Evolutionary conservation across 2,797 vertebrate species (phyloP), one percentile per base, ranked within the genome.

Genomic region (Limnodromus scolopaceus): DNA sequence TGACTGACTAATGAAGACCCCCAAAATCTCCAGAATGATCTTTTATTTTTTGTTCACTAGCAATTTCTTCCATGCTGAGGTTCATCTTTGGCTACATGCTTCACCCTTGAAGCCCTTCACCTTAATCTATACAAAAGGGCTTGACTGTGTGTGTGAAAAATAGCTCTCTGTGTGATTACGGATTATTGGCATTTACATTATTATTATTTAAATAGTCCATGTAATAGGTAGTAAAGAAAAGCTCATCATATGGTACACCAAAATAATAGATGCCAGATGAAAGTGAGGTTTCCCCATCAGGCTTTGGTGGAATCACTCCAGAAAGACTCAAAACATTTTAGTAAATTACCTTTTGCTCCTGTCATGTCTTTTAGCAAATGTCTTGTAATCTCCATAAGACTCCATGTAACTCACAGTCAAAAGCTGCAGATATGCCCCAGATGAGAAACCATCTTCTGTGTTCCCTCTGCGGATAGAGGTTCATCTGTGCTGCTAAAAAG

Each of bases 391-490:
- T 95, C 77, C 68, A 38, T 96, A 83, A 96, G 39, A 89, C 80
- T n/a, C n/a, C 77, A 70, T 84, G 45, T 77, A 93, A 55, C 74
- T 93, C 81, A 49, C 39, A 95, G n/a, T 93, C 58, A 80, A 94
- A 89, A 60, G 77, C 43, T 92, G 58, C 80, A 96, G 88, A 79
- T 95, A 93, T 45, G 84, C 48, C 88, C 96, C 96, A 97, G 96
- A 92, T 95, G 96, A 97, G 70, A 85, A 93, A 96, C 94, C 96
- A 96, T 97, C 93, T 96, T 97, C 96, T 97, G 96, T 97, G 91
- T 97, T 97, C 91, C n/a, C 36, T 94, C 30, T 84, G 63, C 5
- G 6, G 84, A 89, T 53, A 77, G 66, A 71, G 63, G 64, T 92
- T 96, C 96, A 96, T 97, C 96, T 97, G 96, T 96, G 93, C 94